These are phyloP conservation scores for Heliconius melpomene DNA, from an alignment of 1,140 invertebrate genomes.

Conservation along the genomic window DNA sequence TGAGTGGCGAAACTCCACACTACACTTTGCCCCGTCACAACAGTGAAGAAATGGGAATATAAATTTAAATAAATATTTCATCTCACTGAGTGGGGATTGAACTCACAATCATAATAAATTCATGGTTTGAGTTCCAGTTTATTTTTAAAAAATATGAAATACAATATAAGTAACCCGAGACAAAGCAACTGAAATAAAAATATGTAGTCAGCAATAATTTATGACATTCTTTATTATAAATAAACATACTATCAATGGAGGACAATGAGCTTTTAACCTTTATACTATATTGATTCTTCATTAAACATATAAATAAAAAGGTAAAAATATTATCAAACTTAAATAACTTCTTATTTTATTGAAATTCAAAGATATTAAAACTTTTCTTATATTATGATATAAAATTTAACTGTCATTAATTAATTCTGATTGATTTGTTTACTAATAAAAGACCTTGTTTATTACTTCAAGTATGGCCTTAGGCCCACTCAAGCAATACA, in stretches of 20 bases:
- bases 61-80: too few species aligned
- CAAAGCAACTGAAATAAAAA: neutral
- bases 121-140: too few species aligned
- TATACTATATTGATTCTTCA: neutral
- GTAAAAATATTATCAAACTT: neutral
- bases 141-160: too few species aligned
- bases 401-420: constrained; percentile 12
- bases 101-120: too few species aligned
- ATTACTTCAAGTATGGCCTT: neutral
- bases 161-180: neutral
- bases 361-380: neutral
- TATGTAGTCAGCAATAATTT: neutral
- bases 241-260: neutral
- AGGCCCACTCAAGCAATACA: neutral
- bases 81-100: too few species aligned
- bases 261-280: neutral
- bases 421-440: constrained; percentile 2
- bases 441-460: constrained; percentile 7
- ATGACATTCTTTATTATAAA: neutral
- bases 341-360: neutral
- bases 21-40: too few species aligned
- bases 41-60: too few species aligned
- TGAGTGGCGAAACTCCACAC: too few species aligned
- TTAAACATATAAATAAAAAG: neutral
- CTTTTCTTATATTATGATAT: neutral